These are phyloP conservation scores for Helogale parvula DNA, from an alignment of 2,113 vertebrate genomes.

Conservation along the genomic window DNA sequence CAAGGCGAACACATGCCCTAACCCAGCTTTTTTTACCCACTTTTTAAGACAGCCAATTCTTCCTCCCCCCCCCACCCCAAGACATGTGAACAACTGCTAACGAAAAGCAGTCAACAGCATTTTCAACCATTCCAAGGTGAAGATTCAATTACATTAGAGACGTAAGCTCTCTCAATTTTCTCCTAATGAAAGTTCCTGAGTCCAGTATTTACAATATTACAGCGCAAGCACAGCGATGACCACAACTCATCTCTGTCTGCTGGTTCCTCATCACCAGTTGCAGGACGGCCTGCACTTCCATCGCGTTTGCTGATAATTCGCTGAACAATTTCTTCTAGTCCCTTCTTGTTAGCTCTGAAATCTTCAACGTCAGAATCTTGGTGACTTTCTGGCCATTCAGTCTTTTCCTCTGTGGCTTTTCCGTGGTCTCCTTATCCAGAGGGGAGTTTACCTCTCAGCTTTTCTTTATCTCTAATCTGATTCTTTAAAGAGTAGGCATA, in stretches of 20 bases:
- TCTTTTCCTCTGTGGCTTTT: slow-evolving; percentile 97
- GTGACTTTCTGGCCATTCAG: slow-evolving; percentile 97
- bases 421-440: slow-evolving; percentile 95
- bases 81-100: slow-evolving; percentile 92
- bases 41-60: slow-evolving; percentile 76
- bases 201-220: slow-evolving; percentile 90
- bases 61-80: slow-evolving; percentile 56
- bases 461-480: slow-evolving; percentile 97
- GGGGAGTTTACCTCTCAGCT: slow-evolving; percentile 96
- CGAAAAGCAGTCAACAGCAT: slow-evolving; percentile 96
- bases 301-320: slow-evolving; percentile 97
- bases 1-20: slow-evolving; percentile 82
- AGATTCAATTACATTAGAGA: slow-evolving; percentile 91
- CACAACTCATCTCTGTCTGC: slow-evolving; percentile 96
- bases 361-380: slow-evolving; percentile 96
- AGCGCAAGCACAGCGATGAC: slow-evolving; percentile 82
- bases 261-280: slow-evolving; percentile 86
- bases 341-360: slow-evolving; percentile 97
- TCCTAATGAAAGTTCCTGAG: slow-evolving; percentile 89
- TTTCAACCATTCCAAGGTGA: slow-evolving; percentile 94
- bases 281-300: slow-evolving; percentile 91
- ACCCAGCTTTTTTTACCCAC: slow-evolving; percentile 54
- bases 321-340: slow-evolving; percentile 96
- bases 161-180: slow-evolving; percentile 89
- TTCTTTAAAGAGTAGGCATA: slow-evolving; percentile 98